Evolutionary conservation across 2,888 invertebrate species (phyloP), one percentile per base, ranked within the genome.

Genomic region (Adineta ricciae): DNA sequence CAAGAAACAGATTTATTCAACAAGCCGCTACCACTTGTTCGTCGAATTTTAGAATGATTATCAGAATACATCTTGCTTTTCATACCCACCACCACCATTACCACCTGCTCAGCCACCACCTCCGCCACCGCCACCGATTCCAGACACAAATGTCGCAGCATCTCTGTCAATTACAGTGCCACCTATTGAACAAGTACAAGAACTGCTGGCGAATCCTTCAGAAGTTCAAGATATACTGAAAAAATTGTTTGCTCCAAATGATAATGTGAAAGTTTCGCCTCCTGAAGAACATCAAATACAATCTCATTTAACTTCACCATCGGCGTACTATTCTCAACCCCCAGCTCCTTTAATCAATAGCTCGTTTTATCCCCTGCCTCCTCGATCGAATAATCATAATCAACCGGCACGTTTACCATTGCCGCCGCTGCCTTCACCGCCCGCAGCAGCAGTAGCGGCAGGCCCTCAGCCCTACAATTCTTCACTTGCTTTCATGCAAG

Each of bases 401-500:
- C 78, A 38, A 41, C 9, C 78, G 24, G 3, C 14, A 78, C 41
- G n/a, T 41, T 38, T 72, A 19, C 32, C 19, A 19, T 38, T 72
- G 5, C 32, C 19, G 5, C 36, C 32, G 36, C 16, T 11, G 36
- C 11, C 41, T 24, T 9, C n/a, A 41, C 24, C 78, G 24, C 16
- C 78, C 9, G 11, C 64, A 64, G 2, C 64, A n/a, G 11, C 56
- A 64, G 27, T 27, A 27, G 50, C 24, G 24, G 21, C 19, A 2
- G 64, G 32, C 19, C 11, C 64, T 32, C 64, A 64, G 8, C 78
- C 78, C 9, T 78, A 78, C 41, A 78, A 78, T 78, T 78, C 78
- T n/a, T 78, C 78, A 78, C n/a, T 78, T 21, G 78, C 78, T 5
- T 78, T 41, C 41, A 78, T 78, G 78, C 78, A 78, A 41, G 38